Evolutionary conservation across 2,888 invertebrate genomes (phyloP).

Genomic region (Stenoptilia bipunctidactyla): DNA sequence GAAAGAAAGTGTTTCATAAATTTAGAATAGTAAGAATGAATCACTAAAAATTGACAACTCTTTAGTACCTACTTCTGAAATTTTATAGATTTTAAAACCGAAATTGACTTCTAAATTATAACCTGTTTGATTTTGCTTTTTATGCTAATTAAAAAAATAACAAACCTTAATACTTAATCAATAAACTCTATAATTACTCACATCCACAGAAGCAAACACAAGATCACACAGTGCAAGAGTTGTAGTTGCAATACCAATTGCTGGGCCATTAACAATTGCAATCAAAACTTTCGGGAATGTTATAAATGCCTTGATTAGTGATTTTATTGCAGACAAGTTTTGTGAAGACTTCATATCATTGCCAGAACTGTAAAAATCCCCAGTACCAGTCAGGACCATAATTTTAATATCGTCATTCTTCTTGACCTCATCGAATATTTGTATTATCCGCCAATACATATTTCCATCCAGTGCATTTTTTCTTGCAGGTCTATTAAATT

Average conservation of each 20-base stretch:
- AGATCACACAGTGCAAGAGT: constrained; percentile 88
- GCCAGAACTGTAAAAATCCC: constrained; percentile 88
- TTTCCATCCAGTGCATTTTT: constrained; percentile 81
- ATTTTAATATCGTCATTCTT: constrained; percentile 75
- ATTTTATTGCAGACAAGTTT: constrained; percentile 30
- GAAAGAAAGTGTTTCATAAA: constrained; percentile 6
- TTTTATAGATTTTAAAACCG: no score
- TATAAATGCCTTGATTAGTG: constrained; percentile 78
- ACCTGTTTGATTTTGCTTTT: no score
- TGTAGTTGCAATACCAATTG: constrained; percentile 91
- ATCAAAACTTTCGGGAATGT: constrained; percentile 90
- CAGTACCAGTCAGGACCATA: constrained; percentile 84
- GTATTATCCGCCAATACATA: constrained; percentile 77
- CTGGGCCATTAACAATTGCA: constrained; percentile 93
- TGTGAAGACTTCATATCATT: constrained; percentile 74
- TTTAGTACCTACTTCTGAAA: no score
- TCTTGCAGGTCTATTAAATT: constrained; percentile 81
- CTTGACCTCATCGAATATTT: constrained; percentile 77
- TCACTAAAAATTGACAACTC: no score
- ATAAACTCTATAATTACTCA: no score
- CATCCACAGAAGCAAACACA: constrained; percentile 88
- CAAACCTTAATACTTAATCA: no score
- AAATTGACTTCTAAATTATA: no score
- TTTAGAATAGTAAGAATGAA: no score
- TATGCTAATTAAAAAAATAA: no score